A percentile compares a stretch with the other conserved stretches of the same genome.
Conservation (phyloP, 2,797 vertebrate species). For the Lophotriccus pileatus region DNA sequence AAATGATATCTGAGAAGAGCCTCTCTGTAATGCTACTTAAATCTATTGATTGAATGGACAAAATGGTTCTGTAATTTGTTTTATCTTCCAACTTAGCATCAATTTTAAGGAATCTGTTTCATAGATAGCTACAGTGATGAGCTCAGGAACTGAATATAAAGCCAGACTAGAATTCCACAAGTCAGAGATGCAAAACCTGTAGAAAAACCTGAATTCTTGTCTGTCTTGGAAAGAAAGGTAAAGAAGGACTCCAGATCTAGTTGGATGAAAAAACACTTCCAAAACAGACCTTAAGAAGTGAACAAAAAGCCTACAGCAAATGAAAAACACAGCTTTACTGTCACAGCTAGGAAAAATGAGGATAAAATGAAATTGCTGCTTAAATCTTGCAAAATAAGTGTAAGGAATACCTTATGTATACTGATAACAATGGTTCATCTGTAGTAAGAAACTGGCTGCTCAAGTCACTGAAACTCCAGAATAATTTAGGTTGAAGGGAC, state of each 20-base stretch:
- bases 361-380: background rate
- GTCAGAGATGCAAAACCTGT: background rate
- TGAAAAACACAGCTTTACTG: background rate
- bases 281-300: background rate
- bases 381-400: background rate
- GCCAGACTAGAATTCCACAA: background rate
- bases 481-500: background rate
- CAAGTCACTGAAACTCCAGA: background rate
- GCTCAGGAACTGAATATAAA: background rate
- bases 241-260: background rate
- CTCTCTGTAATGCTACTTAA: background rate
- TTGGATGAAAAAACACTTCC: background rate
- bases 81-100: background rate
- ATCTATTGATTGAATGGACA: background rate
- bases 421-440: background rate
- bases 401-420: background rate
- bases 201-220: background rate
- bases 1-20: background rate
- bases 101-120: background rate
- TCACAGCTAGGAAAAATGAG: background rate
- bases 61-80: background rate
- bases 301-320: background rate
- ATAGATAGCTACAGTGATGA: background rate
- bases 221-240: background rate
- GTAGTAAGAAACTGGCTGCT: background rate